A percentile compares a stretch with the other conserved stretches of the same genome.
These are phyloP conservation scores for Hemiprocne comata DNA, from an alignment of 2,113 vertebrate species.

Conservation along the genomic window DNA sequence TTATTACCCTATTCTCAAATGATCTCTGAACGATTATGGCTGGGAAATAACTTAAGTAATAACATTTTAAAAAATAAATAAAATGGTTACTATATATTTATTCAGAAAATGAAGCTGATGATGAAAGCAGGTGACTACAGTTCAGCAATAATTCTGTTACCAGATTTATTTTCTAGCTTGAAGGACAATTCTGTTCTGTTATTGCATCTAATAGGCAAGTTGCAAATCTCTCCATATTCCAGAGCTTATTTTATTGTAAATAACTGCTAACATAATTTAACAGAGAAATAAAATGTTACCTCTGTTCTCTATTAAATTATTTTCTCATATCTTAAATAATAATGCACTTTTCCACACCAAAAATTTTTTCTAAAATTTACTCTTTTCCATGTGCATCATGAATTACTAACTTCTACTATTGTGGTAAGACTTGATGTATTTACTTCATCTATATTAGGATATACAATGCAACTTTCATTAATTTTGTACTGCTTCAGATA, in stretches of 20 bases:
- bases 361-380: neutral
- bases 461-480: neutral
- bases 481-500: neutral
- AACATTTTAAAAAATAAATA: neutral
- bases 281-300: neutral
- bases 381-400: neutral
- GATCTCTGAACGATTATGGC: neutral
- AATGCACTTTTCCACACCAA: neutral
- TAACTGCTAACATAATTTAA: neutral
- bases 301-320: neutral
- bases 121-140: neutral
- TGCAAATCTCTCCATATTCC: neutral
- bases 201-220: neutral
- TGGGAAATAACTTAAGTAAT: neutral
- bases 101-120: neutral
- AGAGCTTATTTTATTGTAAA: neutral
- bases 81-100: neutral
- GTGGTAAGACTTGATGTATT: neutral
- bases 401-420: neutral
- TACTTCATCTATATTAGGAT: neutral
- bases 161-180: neutral
- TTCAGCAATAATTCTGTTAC: neutral
- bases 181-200: neutral
- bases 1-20: neutral
- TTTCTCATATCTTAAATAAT: neutral